Evolutionary conservation across 2,113 vertebrate genomes (phyloP).

Genomic region (Albula glossodonta): DNA sequence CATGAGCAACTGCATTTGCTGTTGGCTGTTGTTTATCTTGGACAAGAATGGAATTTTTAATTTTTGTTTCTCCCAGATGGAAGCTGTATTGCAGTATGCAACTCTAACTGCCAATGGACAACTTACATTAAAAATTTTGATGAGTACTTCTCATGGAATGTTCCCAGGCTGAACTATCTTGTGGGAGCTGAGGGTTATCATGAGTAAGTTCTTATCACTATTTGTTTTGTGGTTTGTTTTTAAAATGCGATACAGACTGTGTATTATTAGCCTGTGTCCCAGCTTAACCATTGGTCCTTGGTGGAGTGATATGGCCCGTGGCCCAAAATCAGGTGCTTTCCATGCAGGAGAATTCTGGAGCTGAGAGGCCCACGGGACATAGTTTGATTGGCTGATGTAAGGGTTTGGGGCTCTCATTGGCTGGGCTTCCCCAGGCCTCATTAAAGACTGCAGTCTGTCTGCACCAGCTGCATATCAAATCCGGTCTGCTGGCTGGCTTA

Average conservation of each 20-base stretch:
- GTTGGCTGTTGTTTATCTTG: not conserved
- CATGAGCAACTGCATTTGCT: not conserved
- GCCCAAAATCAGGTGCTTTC: too few relatives aligned
- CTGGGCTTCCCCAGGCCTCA: too few relatives aligned
- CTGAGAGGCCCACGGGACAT: too few relatives aligned
- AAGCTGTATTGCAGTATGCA: slow-evolving; percentile 31
- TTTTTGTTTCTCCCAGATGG: slow-evolving; percentile 28
- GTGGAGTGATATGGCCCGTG: too few relatives aligned
- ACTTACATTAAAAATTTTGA: slow-evolving; percentile 34
- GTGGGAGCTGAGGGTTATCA: slow-evolving; percentile 27
- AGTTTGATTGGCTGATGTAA: too few relatives aligned
- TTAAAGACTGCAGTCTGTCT: too few relatives aligned
- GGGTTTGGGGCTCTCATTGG: too few relatives aligned
- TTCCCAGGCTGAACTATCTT: slow-evolving; percentile 22
- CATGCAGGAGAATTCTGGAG: too few relatives aligned
- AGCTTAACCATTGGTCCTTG: too few relatives aligned
- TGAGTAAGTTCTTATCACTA: slow-evolving; percentile 27
- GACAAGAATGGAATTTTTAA: not conserved
- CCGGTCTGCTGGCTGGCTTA: too few relatives aligned
- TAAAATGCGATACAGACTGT: not conserved
- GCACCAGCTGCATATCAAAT: too few relatives aligned
- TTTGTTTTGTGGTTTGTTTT: not conserved
- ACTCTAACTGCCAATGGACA: slow-evolving; percentile 22
- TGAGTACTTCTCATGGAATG: slow-evolving; percentile 11
- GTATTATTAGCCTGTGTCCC: not conserved